phyloP scores from a whole-genome alignment of 2,888 invertebrate genomes.

The Bellardia pandia region DNA sequence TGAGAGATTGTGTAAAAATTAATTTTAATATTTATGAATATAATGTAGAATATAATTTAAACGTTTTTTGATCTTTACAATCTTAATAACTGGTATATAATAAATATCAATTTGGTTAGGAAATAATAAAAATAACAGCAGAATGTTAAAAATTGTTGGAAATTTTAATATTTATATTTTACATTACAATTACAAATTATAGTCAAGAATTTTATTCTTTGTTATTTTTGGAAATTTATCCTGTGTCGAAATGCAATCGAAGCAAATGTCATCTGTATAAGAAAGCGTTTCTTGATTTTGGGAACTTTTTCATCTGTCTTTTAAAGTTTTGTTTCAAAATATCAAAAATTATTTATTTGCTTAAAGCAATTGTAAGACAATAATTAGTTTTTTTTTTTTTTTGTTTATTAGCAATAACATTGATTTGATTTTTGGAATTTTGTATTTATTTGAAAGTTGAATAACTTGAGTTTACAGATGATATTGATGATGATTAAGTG shows the following conservation, averaged over 20 bases:
- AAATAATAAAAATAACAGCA: neutral
- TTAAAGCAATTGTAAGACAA: neutral
- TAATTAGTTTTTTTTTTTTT: neutral
- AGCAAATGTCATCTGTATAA: no score
- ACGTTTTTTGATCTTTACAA: neutral
- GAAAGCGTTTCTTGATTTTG: no score
- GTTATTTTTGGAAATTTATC: no score
- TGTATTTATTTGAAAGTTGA: conserved; percentile 34
- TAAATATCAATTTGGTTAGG: conserved; percentile 2
- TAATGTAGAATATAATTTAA: neutral
- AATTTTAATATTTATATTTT: no score
- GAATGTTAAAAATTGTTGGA: no score
- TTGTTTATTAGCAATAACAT: conserved; percentile 10
- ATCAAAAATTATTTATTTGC: conserved; percentile 2
- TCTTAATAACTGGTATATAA: neutral
- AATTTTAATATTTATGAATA: neutral
- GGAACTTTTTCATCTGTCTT: no score
- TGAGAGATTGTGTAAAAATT: neutral
- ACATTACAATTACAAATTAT: no score
- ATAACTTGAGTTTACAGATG: conserved; percentile 9
- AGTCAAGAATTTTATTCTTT: no score
- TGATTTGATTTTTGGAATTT: conserved; percentile 5
- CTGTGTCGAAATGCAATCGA: no score
- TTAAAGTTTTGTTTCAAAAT: no score
- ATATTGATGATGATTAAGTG: neutral